phyloP scores from a whole-genome alignment of 2,888 invertebrate genomes.

The Shargacucullia verbasci region DNA sequence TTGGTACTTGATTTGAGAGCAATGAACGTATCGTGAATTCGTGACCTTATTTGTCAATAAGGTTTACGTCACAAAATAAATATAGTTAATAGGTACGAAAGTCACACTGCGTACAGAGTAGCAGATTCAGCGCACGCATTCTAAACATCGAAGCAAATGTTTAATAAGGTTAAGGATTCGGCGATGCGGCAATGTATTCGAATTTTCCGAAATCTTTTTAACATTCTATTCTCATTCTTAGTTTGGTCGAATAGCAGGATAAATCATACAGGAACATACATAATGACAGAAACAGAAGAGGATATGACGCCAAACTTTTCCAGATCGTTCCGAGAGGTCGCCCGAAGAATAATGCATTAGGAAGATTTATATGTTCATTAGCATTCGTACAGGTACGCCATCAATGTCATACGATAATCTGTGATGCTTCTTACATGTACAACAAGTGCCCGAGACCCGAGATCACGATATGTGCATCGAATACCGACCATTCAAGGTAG shows the following conservation, averaged over 20 bases:
- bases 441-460: slow-evolving; percentile 50
- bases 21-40: too few species aligned
- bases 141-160: too few species aligned
- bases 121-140: too few species aligned
- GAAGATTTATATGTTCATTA: slow-evolving; percentile 66
- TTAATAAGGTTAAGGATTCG: too few species aligned
- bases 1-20: too few species aligned
- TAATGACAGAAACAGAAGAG: slow-evolving; percentile 59
- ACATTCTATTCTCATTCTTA: slow-evolving; percentile 12
- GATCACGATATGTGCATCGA: slow-evolving; percentile 66
- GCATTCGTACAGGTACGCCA: slow-evolving; percentile 68
- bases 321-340: slow-evolving; percentile 68
- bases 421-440: slow-evolving; percentile 69
- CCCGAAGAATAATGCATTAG: slow-evolving; percentile 67
- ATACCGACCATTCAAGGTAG: slow-evolving; percentile 64
- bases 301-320: slow-evolving; percentile 61
- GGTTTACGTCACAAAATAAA: too few species aligned
- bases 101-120: too few species aligned
- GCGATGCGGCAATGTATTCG: too few species aligned
- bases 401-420: slow-evolving; percentile 78
- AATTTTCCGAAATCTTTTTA: slow-evolving; percentile 20
- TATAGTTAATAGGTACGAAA: too few species aligned
- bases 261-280: slow-evolving; percentile 52
- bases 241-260: slow-evolving; percentile 38
- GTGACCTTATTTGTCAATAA: too few species aligned